Evolutionary conservation across 2,797 vertebrate species (phyloP).

Genomic region (Dermochelys coriacea): DNA sequence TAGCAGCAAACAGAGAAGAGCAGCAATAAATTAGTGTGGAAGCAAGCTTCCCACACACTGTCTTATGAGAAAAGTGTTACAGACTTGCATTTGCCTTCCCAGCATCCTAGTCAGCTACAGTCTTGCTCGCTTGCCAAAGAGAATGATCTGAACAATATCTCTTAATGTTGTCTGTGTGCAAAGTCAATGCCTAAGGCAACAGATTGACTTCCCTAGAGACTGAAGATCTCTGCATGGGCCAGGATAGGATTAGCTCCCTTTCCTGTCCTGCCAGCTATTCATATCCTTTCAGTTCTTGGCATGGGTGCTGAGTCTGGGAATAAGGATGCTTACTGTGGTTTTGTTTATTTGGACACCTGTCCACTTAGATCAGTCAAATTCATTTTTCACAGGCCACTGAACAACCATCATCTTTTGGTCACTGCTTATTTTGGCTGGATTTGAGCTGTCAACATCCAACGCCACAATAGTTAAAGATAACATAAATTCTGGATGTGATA

Average conservation of each 20-base stretch:
- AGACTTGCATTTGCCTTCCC: conserved; percentile 32
- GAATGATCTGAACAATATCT: conserved; percentile 39
- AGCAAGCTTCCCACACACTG: conserved; percentile 5
- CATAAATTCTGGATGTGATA: not conserved
- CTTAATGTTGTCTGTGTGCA: not conserved
- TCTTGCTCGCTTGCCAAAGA: conserved; percentile 13
- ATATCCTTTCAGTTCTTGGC: not conserved
- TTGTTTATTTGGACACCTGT: not conserved
- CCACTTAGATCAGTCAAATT: not conserved
- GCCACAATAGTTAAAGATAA: not conserved
- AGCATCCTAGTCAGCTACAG: not conserved
- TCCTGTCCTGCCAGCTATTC: conserved; percentile 2
- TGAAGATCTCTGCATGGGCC: not conserved
- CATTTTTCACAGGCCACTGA: fast-evolving
- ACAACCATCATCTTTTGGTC: not conserved
- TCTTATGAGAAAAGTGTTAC: conserved; percentile 10
- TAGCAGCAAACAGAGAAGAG: conserved; percentile 33
- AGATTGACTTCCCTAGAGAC: not conserved
- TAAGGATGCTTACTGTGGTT: not conserved
- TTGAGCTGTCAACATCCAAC: not conserved
- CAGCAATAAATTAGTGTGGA: conserved; percentile 34
- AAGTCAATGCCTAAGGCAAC: not conserved
- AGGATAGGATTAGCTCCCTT: conserved; percentile 22
- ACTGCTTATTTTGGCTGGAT: not conserved
- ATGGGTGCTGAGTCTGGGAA: not conserved